These are phyloP conservation scores for Sminthopsis crassicaudata DNA, from an alignment of 2,113 vertebrate species.

Conservation along the genomic window DNA sequence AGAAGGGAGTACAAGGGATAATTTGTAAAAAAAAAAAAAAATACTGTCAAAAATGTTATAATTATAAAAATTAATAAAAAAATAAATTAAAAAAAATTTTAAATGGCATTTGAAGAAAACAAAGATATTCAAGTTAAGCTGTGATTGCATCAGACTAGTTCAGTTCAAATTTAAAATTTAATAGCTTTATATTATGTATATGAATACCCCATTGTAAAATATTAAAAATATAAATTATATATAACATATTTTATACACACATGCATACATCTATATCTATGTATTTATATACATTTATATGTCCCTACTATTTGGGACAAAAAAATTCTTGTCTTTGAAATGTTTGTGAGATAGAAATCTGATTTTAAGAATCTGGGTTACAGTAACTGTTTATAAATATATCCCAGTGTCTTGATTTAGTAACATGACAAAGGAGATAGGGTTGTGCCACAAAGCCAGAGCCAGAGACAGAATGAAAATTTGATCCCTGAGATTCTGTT, in stretches of 20 bases:
- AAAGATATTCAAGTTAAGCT: background rate
- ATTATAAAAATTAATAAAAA: too few relatives aligned
- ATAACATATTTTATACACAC: too few relatives aligned
- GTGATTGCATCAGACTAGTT: background rate
- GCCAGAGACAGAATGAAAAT: background rate
- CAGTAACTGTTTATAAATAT: conserved; percentile 31
- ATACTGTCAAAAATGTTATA: too few relatives aligned
- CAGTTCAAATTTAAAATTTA: background rate
- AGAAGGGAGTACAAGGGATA: too few relatives aligned
- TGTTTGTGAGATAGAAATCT: conserved; percentile 19
- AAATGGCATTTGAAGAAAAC: background rate
- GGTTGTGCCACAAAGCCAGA: background rate
- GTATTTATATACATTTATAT: background rate
- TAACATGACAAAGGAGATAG: background rate
- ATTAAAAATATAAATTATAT: background rate
- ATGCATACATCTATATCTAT: background rate
- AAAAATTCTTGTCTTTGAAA: background rate
- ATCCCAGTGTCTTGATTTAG: conserved; percentile 10
- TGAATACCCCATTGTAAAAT: background rate
- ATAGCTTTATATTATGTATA: background rate
- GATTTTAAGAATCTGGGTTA: background rate
- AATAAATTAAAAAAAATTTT: too few relatives aligned
- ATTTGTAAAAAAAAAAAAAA: too few relatives aligned
- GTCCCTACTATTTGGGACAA: background rate
- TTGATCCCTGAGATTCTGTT: background rate